These are phyloP conservation scores for Scaptodrosophila latifasciaeformis DNA, from an alignment of 2,888 invertebrate species.

Conservation along the genomic window DNA sequence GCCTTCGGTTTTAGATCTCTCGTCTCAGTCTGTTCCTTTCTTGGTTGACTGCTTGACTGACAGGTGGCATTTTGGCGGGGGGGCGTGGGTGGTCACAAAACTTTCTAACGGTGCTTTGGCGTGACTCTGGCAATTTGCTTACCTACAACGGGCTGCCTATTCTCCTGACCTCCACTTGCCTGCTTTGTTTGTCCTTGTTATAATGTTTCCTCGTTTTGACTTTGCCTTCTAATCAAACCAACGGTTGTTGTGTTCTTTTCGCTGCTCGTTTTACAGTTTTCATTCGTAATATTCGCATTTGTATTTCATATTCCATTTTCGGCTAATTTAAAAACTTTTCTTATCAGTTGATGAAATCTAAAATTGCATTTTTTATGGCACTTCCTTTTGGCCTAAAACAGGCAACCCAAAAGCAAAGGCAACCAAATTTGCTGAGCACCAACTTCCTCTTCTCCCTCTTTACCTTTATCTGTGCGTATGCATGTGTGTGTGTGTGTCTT, in stretches of 20 bases:
- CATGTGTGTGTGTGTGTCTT: slow-evolving; percentile 1
- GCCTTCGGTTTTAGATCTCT: too few relatives aligned
- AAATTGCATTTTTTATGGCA: slow-evolving; percentile 70
- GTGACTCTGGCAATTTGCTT: slow-evolving; percentile 60
- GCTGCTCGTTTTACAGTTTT: slow-evolving; percentile 63
- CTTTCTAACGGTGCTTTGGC: slow-evolving; percentile 66
- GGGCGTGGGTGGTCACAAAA: slow-evolving; percentile 53
- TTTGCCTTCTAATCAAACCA: slow-evolving; percentile 57
- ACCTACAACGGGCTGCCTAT: slow-evolving; percentile 33
- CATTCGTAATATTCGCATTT: slow-evolving; percentile 51
- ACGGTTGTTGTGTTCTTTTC: slow-evolving; percentile 27
- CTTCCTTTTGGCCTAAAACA: slow-evolving; percentile 62
- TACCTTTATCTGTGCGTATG: too few relatives aligned
- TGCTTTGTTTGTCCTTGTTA: slow-evolving; percentile 38
- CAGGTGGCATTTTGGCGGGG: slow-evolving; percentile 8
- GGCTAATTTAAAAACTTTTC: slow-evolving; percentile 68
- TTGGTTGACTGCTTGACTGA: background rate
- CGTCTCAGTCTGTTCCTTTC: background rate
- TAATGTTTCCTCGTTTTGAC: background rate
- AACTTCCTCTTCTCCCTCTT: too few relatives aligned
- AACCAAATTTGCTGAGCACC: slow-evolving; percentile 13
- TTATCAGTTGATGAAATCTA: slow-evolving; percentile 69
- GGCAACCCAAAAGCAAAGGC: slow-evolving; percentile 22
- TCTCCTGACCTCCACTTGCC: slow-evolving; percentile 11
- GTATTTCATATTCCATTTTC: slow-evolving; percentile 59